phyloP scores from a whole-genome alignment of 2,113 vertebrate genomes.

The Forbesichthys agassizii region DNA sequence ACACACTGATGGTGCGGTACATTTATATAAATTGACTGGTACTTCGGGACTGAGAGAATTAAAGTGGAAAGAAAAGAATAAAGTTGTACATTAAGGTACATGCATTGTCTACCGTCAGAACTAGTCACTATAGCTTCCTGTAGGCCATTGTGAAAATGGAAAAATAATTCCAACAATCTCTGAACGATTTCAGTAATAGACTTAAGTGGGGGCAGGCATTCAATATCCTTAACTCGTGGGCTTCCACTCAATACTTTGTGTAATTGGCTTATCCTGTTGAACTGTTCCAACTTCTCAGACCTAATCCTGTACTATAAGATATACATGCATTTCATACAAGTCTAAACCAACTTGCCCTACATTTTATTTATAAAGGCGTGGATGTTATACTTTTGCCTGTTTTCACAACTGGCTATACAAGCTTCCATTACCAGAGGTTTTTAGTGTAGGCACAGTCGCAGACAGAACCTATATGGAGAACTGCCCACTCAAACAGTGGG shows the following conservation, averaged over 20 bases:
- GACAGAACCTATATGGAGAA: constrained; percentile 38
- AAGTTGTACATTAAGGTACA: constrained; percentile 82
- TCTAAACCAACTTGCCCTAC: constrained; percentile 12
- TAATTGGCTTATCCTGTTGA: constrained; percentile 69
- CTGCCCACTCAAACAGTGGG: constrained; percentile 43
- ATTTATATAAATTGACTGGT: no score
- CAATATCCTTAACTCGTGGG: constrained; percentile 3
- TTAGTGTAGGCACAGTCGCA: background rate
- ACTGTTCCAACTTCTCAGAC: constrained; percentile 50
- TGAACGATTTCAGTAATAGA: background rate
- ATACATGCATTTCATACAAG: background rate
- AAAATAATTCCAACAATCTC: no score
- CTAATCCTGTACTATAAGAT: constrained; percentile 59
- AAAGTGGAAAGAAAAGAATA: background rate
- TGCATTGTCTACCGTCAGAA: constrained; percentile 67
- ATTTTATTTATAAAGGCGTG: background rate
- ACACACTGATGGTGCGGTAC: no score
- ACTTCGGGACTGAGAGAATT: no score
- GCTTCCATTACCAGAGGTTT: constrained; percentile 34
- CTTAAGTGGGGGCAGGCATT: constrained; percentile 8
- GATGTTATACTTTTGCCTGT: background rate
- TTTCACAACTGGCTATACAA: constrained; percentile 6
- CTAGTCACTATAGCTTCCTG: constrained; percentile 32
- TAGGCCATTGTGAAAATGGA: background rate
- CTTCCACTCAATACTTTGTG: constrained; percentile 12